Evolutionary conservation across 2,797 vertebrate genomes (phyloP), one percentile per base, ranked within the genome.

Genomic region (Luscinia megarhynchos): DNA sequence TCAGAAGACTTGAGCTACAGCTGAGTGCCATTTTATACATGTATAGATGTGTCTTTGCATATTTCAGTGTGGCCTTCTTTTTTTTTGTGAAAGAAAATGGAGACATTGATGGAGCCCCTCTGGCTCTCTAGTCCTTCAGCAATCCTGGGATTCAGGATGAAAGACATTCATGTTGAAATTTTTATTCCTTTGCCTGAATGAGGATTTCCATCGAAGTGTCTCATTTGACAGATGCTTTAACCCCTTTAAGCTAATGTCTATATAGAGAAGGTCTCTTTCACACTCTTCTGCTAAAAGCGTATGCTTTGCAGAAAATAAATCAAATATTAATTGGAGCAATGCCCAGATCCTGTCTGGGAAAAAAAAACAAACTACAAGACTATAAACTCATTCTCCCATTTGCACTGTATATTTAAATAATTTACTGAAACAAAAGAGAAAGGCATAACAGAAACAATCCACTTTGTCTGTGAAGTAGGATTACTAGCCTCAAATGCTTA

Each of bases 271-370:
- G 69, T 86, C 29, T 91, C 70, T 84, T 93, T 94, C 40, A 62
- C 55, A 43, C n/a, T 90, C 16, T 82, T 90, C 66, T 87, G 51
- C 40, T 90, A 73, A 94, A 94, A 94, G 77, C 34, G 17, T 93
- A 78, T 91, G 83, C 70, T 93, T 91, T 84, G 32, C 55, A 93
- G 55, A 89, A 94, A 95, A 93, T 81, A 94, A 84, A 94, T 94
- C 38, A 94, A 89, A 93, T 92, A 91, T 81, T 93, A 94, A 88
- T 89, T 96, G 90, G 88, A 95, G 20, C 10, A 82, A 67, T 84
- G 83, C 90, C 83, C 38, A 86, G 85, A 75, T 84, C 12, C 24
- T 69, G 19, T 94, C 83, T 82, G 41, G 41, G 53, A 78, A 93
- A 72, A 79, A 61, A 26, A 58, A 10, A 8, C 41, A 43, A 66